Evolutionary conservation across 2,888 invertebrate species (phyloP).

Genomic region (Melieria crassipennis): DNA sequence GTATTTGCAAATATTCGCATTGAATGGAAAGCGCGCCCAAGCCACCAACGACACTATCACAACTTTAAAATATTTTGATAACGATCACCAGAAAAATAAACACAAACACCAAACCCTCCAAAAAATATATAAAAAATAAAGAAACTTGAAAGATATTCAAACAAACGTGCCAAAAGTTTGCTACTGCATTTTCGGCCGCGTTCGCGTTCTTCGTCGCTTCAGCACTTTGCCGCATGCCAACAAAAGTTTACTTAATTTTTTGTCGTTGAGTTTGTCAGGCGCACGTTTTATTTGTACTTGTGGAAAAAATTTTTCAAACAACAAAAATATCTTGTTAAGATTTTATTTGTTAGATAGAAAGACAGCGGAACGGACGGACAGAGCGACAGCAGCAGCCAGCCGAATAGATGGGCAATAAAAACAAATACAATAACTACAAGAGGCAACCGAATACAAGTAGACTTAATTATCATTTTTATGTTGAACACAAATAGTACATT

Average conservation of each 20-base stretch:
- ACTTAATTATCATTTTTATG: conserved; percentile 61
- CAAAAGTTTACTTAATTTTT: conserved; percentile 31
- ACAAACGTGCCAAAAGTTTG: conserved; percentile 61
- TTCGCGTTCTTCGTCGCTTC: conserved; percentile 32
- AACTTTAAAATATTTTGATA: conserved; percentile 29
- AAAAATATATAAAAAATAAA: conserved; percentile 15
- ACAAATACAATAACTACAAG: conserved; percentile 2
- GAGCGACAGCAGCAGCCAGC: neutral
- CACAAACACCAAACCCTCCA: conserved; percentile 18
- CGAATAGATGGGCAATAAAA: neutral
- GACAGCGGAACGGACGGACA: neutral
- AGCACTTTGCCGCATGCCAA: conserved; percentile 40
- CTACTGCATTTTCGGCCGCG: conserved; percentile 57
- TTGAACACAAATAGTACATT: conserved; percentile 48
- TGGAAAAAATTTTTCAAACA: conserved; percentile 51
- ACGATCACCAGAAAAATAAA: conserved; percentile 36
- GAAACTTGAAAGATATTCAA: conserved; percentile 43
- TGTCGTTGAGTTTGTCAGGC: conserved; percentile 46
- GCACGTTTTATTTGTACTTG: conserved; percentile 61
- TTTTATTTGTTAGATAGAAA: conserved; percentile 59
- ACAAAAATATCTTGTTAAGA: conserved; percentile 63
- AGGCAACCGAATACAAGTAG: conserved; percentile 51
- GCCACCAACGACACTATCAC: conserved; percentile 14
- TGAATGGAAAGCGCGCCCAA: conserved; percentile 25
- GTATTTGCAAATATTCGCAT: conserved; percentile 43